phyloP scores from a whole-genome alignment of 2,113 vertebrate genomes.

The Lophotis ruficrista region DNA sequence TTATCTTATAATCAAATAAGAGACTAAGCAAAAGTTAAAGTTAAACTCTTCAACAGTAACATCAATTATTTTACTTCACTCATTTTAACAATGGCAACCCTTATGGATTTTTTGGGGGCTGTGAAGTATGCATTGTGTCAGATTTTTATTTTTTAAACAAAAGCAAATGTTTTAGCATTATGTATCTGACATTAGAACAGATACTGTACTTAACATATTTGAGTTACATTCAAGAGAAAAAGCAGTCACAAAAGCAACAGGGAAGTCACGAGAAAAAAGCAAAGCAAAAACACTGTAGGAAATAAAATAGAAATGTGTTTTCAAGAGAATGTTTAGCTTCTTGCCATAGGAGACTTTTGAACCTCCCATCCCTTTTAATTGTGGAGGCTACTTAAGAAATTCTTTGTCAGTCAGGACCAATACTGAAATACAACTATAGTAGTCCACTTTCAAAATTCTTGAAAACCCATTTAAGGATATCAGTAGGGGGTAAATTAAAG shows the following conservation, averaged over 20 bases:
- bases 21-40: not conserved
- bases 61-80: not conserved
- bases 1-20: not conserved
- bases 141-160: not conserved
- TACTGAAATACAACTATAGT: slow-evolving; percentile 24
- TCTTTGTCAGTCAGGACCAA: slow-evolving; percentile 46
- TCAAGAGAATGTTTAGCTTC: slow-evolving; percentile 29
- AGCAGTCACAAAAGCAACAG: slow-evolving; percentile 22
- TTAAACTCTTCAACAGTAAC: not conserved
- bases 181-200: not conserved
- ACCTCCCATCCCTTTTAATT: slow-evolving; percentile 41
- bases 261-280: slow-evolving; percentile 45
- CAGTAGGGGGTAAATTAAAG: slow-evolving; percentile 80
- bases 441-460: slow-evolving; percentile 72
- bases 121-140: not conserved
- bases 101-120: not conserved
- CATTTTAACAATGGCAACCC: not conserved
- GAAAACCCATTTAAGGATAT: slow-evolving; percentile 73
- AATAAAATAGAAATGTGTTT: slow-evolving; percentile 44
- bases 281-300: slow-evolving; percentile 40
- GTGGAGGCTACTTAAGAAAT: slow-evolving; percentile 47
- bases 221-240: not conserved
- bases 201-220: not conserved
- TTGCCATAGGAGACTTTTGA: slow-evolving; percentile 15
- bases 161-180: not conserved